Percentiles rank a stretch among this genome's conserved stretches.
Evolutionary conservation across 2,888 invertebrate species (phyloP).

Genomic region (Psylliodes chrysocephalus): DNA sequence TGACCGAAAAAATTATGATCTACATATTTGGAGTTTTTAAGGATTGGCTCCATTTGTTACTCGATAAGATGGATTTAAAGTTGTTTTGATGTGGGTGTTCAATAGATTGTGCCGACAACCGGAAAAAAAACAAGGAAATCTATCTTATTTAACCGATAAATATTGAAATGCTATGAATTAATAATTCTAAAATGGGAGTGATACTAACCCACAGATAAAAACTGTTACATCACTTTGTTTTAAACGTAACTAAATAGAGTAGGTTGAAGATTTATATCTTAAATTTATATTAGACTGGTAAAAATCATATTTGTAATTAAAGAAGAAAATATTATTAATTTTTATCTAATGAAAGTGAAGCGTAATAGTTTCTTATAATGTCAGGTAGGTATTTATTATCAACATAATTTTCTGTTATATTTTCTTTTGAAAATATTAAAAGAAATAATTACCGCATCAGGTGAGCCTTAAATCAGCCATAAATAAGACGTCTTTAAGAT

Average conservation of each 20-base stretch:
- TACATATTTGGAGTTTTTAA: constrained; percentile 17
- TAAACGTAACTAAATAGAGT: constrained; percentile 23
- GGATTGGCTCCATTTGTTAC: constrained; percentile 44
- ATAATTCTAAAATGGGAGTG: constrained; percentile 34
- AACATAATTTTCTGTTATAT: too few species aligned
- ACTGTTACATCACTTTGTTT: constrained; percentile 28
- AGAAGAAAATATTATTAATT: too few species aligned
- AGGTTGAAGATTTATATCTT: constrained; percentile 24
- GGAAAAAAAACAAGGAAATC: constrained; percentile 19
- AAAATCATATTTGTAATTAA: background rate
- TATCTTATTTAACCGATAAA: constrained; percentile 30
- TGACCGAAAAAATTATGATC: constrained; percentile 1
- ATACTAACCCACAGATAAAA: constrained; percentile 29
- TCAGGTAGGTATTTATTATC: too few species aligned
- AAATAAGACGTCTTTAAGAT: too few species aligned
- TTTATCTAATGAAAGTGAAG: too few species aligned
- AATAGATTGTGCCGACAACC: constrained; percentile 27
- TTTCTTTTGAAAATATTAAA: too few species aligned
- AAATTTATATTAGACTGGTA: background rate
- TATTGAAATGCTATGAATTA: constrained; percentile 36
- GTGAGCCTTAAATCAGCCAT: too few species aligned
- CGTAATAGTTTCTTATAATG: too few species aligned
- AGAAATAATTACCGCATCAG: too few species aligned
- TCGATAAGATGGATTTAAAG: constrained; percentile 42
- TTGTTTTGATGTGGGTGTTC: constrained; percentile 43